Base-by-base conservation (phyloP, 2,113 vertebrate species). In the Muntiacus muntjak region DNA sequence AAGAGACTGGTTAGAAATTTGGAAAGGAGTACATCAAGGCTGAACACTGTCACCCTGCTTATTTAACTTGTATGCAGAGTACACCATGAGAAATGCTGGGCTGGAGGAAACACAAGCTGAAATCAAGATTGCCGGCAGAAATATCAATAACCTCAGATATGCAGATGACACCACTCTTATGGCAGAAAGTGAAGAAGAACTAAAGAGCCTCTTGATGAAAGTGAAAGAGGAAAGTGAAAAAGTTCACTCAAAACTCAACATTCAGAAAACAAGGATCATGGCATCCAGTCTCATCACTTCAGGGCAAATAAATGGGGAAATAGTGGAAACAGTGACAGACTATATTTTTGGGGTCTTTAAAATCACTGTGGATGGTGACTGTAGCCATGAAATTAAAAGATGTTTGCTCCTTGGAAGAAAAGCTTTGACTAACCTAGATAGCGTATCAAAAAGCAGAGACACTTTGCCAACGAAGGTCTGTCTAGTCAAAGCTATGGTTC, bases 341-440 rank as follows among this genome's bases (percentile, higher is more conserved):
- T n/a, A n/a, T n/a, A 7, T 14, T 33, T 64, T 64, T 9, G 3
- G 15, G 7, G 7, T 1, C 7, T 67, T 33, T 2, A 1, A 67
- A 67, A 67, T 67, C 62, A 64, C 30, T 33, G 30, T 30, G n/a
- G 30, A n/a, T 67, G 62, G 16, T 67, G 33, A 67, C 7, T 10
- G 15, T 16, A 67, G 62, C 62, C 62, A n/a, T n/a, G 33, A n/a
- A 17, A n/a, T n/a, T 67, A 67, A n/a, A 64, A n/a, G 16, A n/a
- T 1, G 0, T 4, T n/a, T 67, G 4, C 16, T 67, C 62, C 62
- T 67, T 67, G 33, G 16, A 67, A 67, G 33, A 67, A 67, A 67
- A 67, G 15, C 7, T 19, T 9, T 67, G 33, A 67, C 33, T 16
- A 67, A 67, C 15, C 3, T n/a, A 67, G 33, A n/a, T 7, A 64